Evolutionary conservation across 2,113 vertebrate genomes (phyloP).

Genomic region (Actenoides hombroni): DNA sequence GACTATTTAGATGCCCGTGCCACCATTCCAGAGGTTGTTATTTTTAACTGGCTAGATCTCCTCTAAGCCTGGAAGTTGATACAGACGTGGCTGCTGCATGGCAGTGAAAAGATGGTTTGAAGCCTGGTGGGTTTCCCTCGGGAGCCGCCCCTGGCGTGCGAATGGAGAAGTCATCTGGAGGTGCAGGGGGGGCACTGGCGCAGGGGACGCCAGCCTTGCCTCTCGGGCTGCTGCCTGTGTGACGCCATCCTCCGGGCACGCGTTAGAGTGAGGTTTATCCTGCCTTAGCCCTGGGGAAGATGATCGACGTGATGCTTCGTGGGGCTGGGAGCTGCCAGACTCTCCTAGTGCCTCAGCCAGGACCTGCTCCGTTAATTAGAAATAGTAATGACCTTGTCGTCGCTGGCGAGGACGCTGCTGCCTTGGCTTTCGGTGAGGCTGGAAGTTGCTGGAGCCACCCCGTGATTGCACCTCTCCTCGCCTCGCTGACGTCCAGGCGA

Average conservation of each 20-base stretch:
- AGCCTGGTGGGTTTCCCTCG: background rate
- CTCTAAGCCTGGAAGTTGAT: background rate
- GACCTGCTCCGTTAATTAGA: background rate
- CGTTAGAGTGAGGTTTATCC: fast-evolving
- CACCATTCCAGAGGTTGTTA: background rate
- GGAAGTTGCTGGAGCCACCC: background rate
- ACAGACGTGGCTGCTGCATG: background rate
- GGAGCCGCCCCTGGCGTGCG: background rate
- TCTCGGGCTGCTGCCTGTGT: fast-evolving
- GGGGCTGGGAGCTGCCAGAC: background rate
- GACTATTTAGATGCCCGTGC: background rate
- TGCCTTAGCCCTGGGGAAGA: fast-evolving
- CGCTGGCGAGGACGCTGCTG: background rate
- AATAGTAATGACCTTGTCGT: background rate
- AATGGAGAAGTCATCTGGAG: background rate
- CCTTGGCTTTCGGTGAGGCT: background rate
- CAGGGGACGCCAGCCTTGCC: background rate
- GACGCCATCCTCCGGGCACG: fast-evolving
- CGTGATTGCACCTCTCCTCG: background rate
- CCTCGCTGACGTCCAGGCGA: background rate
- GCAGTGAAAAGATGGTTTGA: background rate
- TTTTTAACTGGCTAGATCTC: background rate
- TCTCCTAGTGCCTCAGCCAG: background rate
- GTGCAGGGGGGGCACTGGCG: fast-evolving
- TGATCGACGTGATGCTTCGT: fast-evolving